phyloP scores from a whole-genome alignment of 2,888 invertebrate genomes.

The Cheilosia vulpina region DNA sequence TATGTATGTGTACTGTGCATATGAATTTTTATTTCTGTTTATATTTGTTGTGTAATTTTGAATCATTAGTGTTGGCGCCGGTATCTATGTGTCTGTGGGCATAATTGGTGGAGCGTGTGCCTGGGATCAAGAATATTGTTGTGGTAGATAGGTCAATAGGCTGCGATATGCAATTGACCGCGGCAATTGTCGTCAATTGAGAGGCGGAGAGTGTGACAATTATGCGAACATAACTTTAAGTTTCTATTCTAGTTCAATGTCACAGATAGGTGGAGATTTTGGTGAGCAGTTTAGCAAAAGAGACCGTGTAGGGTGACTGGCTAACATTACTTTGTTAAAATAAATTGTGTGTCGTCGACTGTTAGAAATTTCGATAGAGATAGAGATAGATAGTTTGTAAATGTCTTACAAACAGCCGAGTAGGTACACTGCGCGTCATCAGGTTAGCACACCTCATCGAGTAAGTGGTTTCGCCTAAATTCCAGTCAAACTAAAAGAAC shows the following conservation, averaged over 20 bases:
- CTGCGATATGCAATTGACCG: slow-evolving; percentile 61
- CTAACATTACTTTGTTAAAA: too few species aligned
- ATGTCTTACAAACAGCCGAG: too few species aligned
- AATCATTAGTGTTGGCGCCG: slow-evolving; percentile 61
- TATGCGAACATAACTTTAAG: slow-evolving; percentile 50
- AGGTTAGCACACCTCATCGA: too few species aligned
- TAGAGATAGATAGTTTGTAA: too few species aligned
- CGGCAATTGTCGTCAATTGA: slow-evolving; percentile 63
- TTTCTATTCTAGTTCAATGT: slow-evolving; percentile 66
- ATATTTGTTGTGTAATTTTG: slow-evolving; percentile 49
- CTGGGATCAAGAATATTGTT: slow-evolving; percentile 26
- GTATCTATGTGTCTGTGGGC: slow-evolving; percentile 28
- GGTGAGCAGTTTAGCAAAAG: too few species aligned
- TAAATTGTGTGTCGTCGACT: too few species aligned
- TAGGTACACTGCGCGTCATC: too few species aligned
- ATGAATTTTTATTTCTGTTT: slow-evolving; percentile 15
- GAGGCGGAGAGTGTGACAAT: slow-evolving; percentile 52
- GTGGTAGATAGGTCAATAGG: slow-evolving; percentile 60
- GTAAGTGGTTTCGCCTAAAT: too few species aligned
- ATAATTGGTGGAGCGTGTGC: slow-evolving; percentile 42
- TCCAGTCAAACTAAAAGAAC: too few species aligned
- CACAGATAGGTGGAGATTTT: not conserved
- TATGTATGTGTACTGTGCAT: slow-evolving; percentile 3
- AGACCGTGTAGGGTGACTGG: too few species aligned
- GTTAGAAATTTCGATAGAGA: too few species aligned